Base-by-base conservation (phyloP, 2,113 vertebrate species). In the Phasianus colchicus region DNA sequence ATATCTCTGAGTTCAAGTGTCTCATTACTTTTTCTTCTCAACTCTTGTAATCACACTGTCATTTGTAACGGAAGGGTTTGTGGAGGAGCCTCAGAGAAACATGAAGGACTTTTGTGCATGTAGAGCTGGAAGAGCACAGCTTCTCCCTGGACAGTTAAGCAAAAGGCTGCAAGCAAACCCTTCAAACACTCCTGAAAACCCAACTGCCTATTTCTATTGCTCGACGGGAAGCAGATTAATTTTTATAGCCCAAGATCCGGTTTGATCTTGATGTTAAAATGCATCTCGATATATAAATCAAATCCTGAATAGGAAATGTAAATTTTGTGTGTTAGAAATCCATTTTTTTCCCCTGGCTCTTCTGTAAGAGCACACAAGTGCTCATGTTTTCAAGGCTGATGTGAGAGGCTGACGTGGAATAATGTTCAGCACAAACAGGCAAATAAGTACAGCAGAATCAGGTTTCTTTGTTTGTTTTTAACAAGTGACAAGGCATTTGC, bases 21-120 rank as follows among this genome's bases (percentile, higher is more conserved):
- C 34, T 22, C 9, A 32, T 60, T 50, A 19, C 9, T 40, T 88
- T 71, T 66, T 38, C 27, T n/a, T 4, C 45, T 60, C 17, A 54
- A 36, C 4, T 73, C 38, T 15, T 54, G 29, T 13, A 40, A 50
- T 50, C n/a, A 58, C 19, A 12, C 4, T 83, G 27, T 19, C 29
- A 50, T 74, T 63, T 74, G 25, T 36, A 67, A 67, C 2, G 5
- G 29, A 71, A 73, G 4, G 32, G 20, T 50, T 47, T 74, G 30
- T 36, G 38, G 47, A 64, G 54, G 12, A 63, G 27, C 30, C 27
- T 79, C 27, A 40, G 3, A 61, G 21, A 14, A 12, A 57, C 24
- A 19, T 9, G 48, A 65, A 54, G 36, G n/a, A 42, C 36, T 54
- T 79, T 9, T 40, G 14, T 1, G 0, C 8, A 50, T 0, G 0